phyloP scores from a whole-genome alignment of 2,797 vertebrate genomes.

The Arremon brunneinucha region DNA sequence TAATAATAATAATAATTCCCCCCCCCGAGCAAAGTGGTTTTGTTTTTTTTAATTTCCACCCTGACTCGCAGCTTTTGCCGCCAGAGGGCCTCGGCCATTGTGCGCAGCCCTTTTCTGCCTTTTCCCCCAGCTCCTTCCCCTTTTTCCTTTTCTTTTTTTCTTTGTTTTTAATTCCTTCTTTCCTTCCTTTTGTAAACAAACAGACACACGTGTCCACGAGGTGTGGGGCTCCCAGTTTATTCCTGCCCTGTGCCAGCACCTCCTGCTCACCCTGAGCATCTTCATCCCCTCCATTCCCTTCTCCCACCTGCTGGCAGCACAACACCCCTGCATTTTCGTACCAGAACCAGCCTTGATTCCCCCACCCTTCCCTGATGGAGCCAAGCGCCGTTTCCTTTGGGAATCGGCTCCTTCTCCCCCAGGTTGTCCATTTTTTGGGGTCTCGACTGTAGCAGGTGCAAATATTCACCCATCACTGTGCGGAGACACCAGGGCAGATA shows the following conservation, averaged over 20 bases:
- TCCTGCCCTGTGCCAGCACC: not conserved
- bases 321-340: fast-evolving
- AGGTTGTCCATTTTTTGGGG: fast-evolving
- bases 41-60: not conserved
- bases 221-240: not conserved
- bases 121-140: fast-evolving
- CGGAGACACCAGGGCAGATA: not conserved
- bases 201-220: not conserved
- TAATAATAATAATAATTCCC: too few relatives aligned
- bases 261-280: not conserved
- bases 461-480: fast-evolving
- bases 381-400: fast-evolving
- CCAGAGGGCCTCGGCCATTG: not conserved
- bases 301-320: not conserved
- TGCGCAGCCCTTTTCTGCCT: not conserved
- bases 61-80: not conserved
- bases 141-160: not conserved
- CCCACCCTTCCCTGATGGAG: not conserved
- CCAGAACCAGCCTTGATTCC: not conserved
- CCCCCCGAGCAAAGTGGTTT: not conserved
- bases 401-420: not conserved
- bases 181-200: not conserved
- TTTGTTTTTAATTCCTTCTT: not conserved
- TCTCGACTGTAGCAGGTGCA: not conserved
- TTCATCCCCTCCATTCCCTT: not conserved